Percentiles rank a stretch among this genome's conserved stretches.
Evolutionary conservation across 2,113 vertebrate species (phyloP).

Genomic region (Myiopsitta monachus): DNA sequence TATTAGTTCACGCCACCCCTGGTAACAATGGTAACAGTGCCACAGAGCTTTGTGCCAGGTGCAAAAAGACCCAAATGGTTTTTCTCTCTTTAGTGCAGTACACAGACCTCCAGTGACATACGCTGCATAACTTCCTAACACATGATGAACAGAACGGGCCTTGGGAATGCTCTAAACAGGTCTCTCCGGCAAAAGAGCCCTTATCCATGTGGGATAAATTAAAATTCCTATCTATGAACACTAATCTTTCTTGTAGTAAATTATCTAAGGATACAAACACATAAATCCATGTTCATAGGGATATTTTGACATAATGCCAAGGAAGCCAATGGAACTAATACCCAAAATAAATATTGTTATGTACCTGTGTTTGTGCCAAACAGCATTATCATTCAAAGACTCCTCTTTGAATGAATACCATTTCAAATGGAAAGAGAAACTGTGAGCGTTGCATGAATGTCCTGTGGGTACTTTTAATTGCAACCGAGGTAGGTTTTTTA

Average conservation of each 20-base stretch:
- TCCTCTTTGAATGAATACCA: not conserved
- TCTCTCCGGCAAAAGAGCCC: not conserved
- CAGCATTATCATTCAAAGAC: not conserved
- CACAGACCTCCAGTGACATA: not conserved
- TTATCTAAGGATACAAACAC: not conserved
- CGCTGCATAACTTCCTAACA: not conserved
- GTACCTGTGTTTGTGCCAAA: not conserved
- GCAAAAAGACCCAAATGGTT: not conserved
- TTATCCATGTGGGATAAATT: not conserved
- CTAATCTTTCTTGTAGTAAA: not conserved
- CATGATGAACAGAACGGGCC: not conserved
- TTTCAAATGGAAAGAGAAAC: not conserved
- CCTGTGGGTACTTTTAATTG: not conserved
- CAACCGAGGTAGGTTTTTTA: not conserved
- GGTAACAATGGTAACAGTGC: not conserved
- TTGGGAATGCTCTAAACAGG: not conserved
- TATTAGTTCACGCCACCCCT: not conserved
- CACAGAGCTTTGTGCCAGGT: not conserved
- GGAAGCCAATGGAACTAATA: not conserved
- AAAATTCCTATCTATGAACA: not conserved
- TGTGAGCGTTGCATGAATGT: not conserved
- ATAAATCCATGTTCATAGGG: not conserved
- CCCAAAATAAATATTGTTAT: not conserved
- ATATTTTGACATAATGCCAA: not conserved
- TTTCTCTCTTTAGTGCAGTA: not conserved